phyloP scores from a whole-genome alignment of 2,797 vertebrate genomes.

The Mycteria americana region DNA sequence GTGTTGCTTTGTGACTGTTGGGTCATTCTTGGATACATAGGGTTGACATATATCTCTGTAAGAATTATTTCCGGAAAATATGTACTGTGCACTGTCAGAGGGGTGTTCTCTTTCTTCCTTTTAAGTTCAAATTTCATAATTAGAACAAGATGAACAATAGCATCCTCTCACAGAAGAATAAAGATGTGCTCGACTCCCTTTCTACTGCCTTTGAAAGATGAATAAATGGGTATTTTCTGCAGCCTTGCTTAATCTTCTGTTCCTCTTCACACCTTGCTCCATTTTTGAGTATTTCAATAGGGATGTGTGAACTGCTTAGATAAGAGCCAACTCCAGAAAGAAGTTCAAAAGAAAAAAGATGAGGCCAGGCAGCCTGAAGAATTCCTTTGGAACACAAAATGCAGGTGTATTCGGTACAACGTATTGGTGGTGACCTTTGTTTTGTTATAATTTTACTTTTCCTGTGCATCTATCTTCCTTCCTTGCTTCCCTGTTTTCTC shows the following conservation, averaged over 20 bases:
- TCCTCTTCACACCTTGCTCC: slow-evolving; percentile 54
- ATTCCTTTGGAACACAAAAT: slow-evolving; percentile 53
- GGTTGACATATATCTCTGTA: slow-evolving; percentile 54
- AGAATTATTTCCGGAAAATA: slow-evolving; percentile 64
- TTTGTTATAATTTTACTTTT: slow-evolving; percentile 1
- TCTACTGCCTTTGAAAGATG: slow-evolving; percentile 64
- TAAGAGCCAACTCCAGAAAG: slow-evolving; percentile 46
- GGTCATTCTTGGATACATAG: slow-evolving; percentile 55
- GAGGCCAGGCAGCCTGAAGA: not conserved
- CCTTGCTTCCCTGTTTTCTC: not conserved
- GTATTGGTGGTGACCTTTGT: not conserved
- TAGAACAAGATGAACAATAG: slow-evolving; percentile 69
- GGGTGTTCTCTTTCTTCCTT: slow-evolving; percentile 59
- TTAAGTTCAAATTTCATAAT: slow-evolving; percentile 72
- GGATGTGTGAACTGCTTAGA: slow-evolving; percentile 23
- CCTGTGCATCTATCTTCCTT: not conserved
- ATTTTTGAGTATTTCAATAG: slow-evolving; percentile 63
- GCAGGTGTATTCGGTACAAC: not conserved
- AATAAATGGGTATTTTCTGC: slow-evolving; percentile 54
- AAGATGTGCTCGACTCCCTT: slow-evolving; percentile 50
- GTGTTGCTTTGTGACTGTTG: slow-evolving; percentile 59
- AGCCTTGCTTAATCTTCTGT: slow-evolving; percentile 60
- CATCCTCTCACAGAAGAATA: slow-evolving; percentile 55
- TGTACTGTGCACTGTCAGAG: not conserved
- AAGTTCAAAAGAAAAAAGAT: slow-evolving; percentile 48